Evolutionary conservation across 2,797 vertebrate species (phyloP), one percentile per base, ranked within the genome.

Genomic region (Xiphorhynchus erythropygius): DNA sequence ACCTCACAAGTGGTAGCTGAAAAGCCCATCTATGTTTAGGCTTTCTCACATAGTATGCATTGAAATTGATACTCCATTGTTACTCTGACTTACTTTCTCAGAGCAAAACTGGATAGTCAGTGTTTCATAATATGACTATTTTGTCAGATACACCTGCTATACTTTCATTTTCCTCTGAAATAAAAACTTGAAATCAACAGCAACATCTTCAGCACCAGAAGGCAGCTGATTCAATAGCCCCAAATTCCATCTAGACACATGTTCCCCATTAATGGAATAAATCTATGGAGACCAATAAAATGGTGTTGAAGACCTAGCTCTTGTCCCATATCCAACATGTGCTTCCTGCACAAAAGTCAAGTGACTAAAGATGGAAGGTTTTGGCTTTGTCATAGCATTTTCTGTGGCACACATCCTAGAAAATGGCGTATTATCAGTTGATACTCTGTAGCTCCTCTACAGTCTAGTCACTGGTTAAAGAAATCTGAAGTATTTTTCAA

Each of bases 11-110:
- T 93, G 65, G 82, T 76, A 35, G 73, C 0, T 91, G 89, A 95
- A 89, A 69, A 65, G 69, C 27, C 53, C 65, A 35, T 93, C 94
- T 96, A 93, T 92, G 75, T 94, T 95, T 89, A 94, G 91, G 62
- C 23, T 71, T 93, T 88, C 71, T 91, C 79, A 74, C 76, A 64
- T 27, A 42, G 75, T 30, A 46, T 35, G 28, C 19, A 55, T 84
- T 87, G 60, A 87, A 87, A 83, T 24, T 47, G 53, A 90, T 53
- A 87, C 88, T 78, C 76, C 1, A 2, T 59, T 8, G 46, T 69
- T 87, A 68, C 3, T 77, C 47, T 50, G 67, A 59, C 57, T 87
- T 53, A 33, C 41, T 77, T 77, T 73, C 68, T 71, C 22, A 39
- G 44, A 50, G 68, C 18, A 91, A 71, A 86, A 63, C 28, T 28